These are phyloP conservation scores for Eupithecia abbreviata DNA, from an alignment of 2,888 invertebrate species.

Conservation along the genomic window DNA sequence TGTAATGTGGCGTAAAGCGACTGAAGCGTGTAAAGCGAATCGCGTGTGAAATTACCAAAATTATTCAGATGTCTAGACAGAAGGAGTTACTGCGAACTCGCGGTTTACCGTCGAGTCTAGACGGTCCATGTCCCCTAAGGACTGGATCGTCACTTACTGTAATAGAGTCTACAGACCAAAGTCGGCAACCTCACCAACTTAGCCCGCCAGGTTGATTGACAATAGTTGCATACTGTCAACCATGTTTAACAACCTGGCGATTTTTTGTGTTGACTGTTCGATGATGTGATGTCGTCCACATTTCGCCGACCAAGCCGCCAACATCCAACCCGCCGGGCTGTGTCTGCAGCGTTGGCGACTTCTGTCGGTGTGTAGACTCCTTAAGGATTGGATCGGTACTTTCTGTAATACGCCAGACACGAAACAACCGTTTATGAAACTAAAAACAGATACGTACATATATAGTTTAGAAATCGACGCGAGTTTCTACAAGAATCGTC, in stretches of 20 bases:
- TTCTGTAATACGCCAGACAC: constrained; percentile 11
- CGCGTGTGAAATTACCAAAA: constrained; percentile 34
- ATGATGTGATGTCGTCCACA: neutral
- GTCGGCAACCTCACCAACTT: neutral
- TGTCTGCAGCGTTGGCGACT: neutral
- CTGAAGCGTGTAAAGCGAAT: constrained; percentile 10
- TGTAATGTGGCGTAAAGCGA: constrained; percentile 1
- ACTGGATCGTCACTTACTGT: constrained; percentile 10
- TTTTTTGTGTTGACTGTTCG: no score
- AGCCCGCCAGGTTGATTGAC: neutral
- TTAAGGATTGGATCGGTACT: constrained; percentile 2
- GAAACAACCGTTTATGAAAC: constrained; percentile 17
- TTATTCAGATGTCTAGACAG: constrained; percentile 68
- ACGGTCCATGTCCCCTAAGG: constrained; percentile 70
- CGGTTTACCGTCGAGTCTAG: constrained; percentile 70
- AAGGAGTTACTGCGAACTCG: constrained; percentile 35
- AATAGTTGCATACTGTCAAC: neutral
- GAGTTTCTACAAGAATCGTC: neutral
- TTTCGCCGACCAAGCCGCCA: neutral
- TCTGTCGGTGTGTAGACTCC: neutral
- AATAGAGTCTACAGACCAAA: neutral
- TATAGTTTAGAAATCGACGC: neutral
- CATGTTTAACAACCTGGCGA: neutral
- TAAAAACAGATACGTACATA: neutral
- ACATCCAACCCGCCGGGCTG: neutral